These are phyloP conservation scores for Vesta saturnalis DNA, from an alignment of 2,888 invertebrate genomes.

Conservation along the genomic window DNA sequence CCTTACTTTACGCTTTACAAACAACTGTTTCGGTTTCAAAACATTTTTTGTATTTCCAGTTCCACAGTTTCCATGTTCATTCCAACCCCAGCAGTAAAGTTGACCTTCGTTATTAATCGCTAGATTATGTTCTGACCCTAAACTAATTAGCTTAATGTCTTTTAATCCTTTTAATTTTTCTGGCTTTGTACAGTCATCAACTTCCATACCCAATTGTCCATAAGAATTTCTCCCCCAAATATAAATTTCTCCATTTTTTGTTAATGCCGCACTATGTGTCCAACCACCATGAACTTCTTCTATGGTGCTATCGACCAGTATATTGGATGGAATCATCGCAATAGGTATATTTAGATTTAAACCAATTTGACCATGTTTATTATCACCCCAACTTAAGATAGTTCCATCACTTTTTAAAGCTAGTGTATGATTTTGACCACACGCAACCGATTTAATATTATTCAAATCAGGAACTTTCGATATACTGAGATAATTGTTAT, in stretches of 20 bases:
- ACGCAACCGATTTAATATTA: conserved; percentile 72
- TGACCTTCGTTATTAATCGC: conserved; percentile 72
- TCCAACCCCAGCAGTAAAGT: conserved; percentile 88
- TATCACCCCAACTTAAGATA: conserved; percentile 83
- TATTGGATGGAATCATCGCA: conserved; percentile 66
- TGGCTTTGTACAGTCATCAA: conserved; percentile 61
- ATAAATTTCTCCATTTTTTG: conserved; percentile 70
- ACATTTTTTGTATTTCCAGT: conserved; percentile 66
- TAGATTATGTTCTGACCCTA: conserved; percentile 85
- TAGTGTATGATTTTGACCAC: conserved; percentile 85
- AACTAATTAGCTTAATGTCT: conserved; percentile 68
- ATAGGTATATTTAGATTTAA: conserved; percentile 66
- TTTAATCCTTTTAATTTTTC: conserved; percentile 63
- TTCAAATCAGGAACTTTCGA: conserved; percentile 67
- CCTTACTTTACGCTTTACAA: conserved; percentile 32
- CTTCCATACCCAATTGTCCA: conserved; percentile 75
- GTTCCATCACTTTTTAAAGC: conserved; percentile 68
- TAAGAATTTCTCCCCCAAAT: conserved; percentile 86
- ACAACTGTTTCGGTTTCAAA: conserved; percentile 60
- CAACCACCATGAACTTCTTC: conserved; percentile 75
- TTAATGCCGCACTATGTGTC: conserved; percentile 78
- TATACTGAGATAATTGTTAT: conserved; percentile 61
- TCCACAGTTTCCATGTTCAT: conserved; percentile 89
- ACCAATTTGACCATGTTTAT: conserved; percentile 83
- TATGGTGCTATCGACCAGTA: conserved; percentile 67